Percentiles rank a stretch among this genome's conserved stretches.
These are phyloP conservation scores for Plebejus melissa DNA, from an alignment of 2,888 invertebrate species.

Conservation along the genomic window DNA sequence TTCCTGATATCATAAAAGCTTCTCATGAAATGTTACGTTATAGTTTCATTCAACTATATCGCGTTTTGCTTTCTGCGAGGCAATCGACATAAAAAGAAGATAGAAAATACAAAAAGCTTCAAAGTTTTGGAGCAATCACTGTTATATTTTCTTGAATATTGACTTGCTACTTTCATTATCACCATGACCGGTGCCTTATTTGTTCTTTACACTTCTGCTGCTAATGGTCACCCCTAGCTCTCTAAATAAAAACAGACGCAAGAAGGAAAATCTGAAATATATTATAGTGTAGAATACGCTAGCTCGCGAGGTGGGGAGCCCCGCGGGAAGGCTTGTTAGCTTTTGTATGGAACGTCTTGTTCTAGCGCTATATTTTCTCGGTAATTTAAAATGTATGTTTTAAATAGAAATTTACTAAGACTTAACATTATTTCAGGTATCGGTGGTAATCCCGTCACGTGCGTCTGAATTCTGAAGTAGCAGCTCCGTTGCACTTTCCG, in stretches of 20 bases:
- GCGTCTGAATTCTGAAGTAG: background rate
- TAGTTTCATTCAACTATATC: background rate
- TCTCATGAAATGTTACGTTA: background rate
- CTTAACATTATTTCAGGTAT: background rate
- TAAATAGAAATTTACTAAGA: background rate
- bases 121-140: too few species aligned
- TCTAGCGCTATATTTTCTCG: background rate
- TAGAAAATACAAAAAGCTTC: too few species aligned
- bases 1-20: conserved; percentile 9
- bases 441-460: background rate
- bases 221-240: background rate
- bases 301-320: background rate
- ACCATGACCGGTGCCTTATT: too few species aligned
- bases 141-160: too few species aligned
- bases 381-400: background rate
- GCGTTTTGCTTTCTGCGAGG: too few species aligned
- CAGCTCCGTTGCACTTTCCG: conserved; percentile 1
- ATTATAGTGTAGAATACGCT: too few species aligned
- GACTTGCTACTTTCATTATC: too few species aligned
- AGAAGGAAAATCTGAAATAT: background rate
- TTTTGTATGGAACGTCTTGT: background rate
- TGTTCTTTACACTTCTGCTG: background rate
- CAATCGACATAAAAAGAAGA: too few species aligned
- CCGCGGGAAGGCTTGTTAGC: background rate
- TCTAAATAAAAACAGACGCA: background rate